Evolutionary conservation across 1,140 invertebrate species (phyloP), one percentile per base, ranked within the genome.

Genomic region (Aphaenogaster rudis): DNA sequence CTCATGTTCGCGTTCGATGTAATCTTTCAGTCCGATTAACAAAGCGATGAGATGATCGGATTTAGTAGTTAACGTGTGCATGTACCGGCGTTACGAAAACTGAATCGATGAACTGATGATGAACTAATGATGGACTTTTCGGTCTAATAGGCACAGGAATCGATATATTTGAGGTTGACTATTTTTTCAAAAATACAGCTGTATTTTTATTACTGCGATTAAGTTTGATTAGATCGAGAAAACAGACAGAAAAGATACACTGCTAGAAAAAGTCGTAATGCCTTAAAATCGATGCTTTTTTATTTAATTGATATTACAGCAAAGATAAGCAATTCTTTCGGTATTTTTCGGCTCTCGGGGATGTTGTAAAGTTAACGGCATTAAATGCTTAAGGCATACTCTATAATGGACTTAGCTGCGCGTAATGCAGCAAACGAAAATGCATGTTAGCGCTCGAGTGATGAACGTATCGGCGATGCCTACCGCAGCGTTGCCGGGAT

Each of bases 401-500:
- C 61, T 7, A 48, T 82, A 74, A 82, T 82, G 54, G 67, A 74
- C 52, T 82, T 84, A 36, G 48, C 4, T 57, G 79, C 15, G 39
- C 48, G 59, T 63, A 77, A 63, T 80, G 82, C 52, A 9, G 74
- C 36, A 71, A 84, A 88, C 71, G 87, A 71, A 59, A 57, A 79
- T 69, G 45, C 69, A 86, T 69, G 78, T 61, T 78, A 45, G 82
- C 64, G 57, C 50, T 52, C 6, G 21, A 11, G 69, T 77, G 87
- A 88, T 63, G 67, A 57, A 50, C 67, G 77, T 36, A 71, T 50
- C 61, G 57, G 17, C 81, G 88, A 59, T 54, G 39, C 69, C 45
- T 79, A 63, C 77, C 80, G 88, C 86, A 72, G 84, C 87, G 67
- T 74, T 80, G 84, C 82, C 84, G 87, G 87, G 89, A 88, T 92